phyloP scores from a whole-genome alignment of 2,113 vertebrate species.

The Lophius piscatorius region DNA sequence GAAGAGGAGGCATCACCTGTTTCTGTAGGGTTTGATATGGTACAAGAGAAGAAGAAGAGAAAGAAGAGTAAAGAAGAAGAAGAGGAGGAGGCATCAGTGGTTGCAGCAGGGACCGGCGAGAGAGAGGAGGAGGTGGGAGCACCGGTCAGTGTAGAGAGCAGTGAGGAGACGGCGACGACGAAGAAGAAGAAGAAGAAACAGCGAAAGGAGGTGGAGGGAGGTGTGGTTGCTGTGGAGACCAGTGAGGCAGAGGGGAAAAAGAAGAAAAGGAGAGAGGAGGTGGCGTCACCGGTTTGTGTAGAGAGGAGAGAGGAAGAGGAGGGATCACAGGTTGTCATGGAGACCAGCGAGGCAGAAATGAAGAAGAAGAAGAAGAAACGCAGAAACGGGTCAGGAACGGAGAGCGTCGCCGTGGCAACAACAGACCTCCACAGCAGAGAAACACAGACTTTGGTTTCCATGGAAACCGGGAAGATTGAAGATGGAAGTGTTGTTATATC shows the following conservation, averaged over 20 bases:
- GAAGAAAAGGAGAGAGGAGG: not conserved
- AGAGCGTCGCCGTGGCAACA: not conserved
- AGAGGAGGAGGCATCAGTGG: not conserved
- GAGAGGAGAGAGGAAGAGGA: not conserved
- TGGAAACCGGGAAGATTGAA: not conserved
- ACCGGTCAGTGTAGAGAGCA: not conserved
- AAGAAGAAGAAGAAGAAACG: not conserved
- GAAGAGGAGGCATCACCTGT: not conserved
- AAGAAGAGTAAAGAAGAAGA: not conserved
- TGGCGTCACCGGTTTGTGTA: not conserved
- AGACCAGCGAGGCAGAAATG: not conserved
- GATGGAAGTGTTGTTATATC: not conserved
- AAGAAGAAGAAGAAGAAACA: slow-evolving; percentile 2
- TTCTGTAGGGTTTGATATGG: not conserved
- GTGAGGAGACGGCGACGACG: not conserved
- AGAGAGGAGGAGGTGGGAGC: not conserved
- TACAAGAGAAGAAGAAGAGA: not conserved
- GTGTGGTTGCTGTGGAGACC: not conserved
- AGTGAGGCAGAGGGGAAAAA: not conserved
- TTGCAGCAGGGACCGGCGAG: not conserved
- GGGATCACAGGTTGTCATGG: not conserved
- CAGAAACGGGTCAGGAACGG: too few species aligned
- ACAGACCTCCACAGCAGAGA: not conserved
- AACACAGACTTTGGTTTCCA: not conserved
- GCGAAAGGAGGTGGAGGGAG: not conserved